Percentiles rank a stretch among this genome's conserved stretches.
Conservation (phyloP, 2,888 invertebrate species). For the Lithophane ornitopus region DNA sequence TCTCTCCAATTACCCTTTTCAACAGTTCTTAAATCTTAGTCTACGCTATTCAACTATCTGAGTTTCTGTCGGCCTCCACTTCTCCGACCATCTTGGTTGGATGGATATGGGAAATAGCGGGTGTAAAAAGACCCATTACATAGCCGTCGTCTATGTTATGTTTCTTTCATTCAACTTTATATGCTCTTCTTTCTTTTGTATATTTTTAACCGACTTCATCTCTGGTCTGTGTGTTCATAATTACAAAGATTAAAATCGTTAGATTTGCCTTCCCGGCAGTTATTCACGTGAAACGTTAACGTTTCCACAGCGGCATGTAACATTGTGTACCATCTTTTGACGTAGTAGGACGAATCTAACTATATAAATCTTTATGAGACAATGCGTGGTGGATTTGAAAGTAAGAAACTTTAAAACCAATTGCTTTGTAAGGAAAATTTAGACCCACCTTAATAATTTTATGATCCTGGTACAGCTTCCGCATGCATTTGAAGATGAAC, state of each 20-base stretch:
- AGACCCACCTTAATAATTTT: constrained; percentile 94
- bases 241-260: not conserved
- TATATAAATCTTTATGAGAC: not conserved
- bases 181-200: not conserved
- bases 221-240: not conserved
- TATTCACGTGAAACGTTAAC: not conserved
- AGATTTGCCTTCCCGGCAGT: too few relatives aligned
- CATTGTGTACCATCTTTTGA: not conserved
- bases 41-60: not conserved
- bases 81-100: not conserved
- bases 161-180: not conserved
- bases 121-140: not conserved
- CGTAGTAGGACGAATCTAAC: not conserved
- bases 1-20: not conserved
- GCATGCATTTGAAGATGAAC: constrained; percentile 96
- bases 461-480: constrained; percentile 96
- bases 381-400: not conserved
- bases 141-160: not conserved
- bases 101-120: not conserved
- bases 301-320: not conserved
- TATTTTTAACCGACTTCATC: not conserved
- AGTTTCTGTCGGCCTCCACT: not conserved
- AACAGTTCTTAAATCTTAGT: not conserved
- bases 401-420: too few relatives aligned
- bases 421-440: not conserved